Base-by-base conservation (phyloP, 1,140 invertebrate species). In the Calliopsis andreniformis region DNA sequence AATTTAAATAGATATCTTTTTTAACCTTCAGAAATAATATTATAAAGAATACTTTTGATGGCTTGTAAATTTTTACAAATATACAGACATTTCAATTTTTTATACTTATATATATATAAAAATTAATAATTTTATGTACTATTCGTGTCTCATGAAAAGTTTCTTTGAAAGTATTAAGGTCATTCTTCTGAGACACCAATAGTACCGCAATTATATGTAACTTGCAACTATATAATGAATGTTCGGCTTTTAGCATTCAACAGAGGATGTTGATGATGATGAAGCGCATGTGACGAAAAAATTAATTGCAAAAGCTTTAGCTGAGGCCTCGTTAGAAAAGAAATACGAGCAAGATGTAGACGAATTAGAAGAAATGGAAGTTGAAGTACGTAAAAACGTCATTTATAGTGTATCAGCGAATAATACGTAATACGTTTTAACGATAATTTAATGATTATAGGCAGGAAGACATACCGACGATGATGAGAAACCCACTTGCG, bases 221-320 rank as follows among this genome's bases (percentile, higher is more conserved):
- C 2, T 35, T 28, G 1, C 2, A 16, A n/a, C 35, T 35, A 16
- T 2, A 14, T 30, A 0, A 12, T 28, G 8, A 0, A 20, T 51
- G 1, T 55, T 39, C 32, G n/a, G 4, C 12, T 78, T 64, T 5
- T 35, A 78, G 66, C n/a, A 58, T 42, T 51, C 45, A 12, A 47
- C 43, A 4, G 45, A 76, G n/a, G 45, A 62, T 7, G 3, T 67
- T 16, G 68, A 88, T 32, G 80, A 86, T 12, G 84, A 89, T 20
- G 89, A 89, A 28, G 68, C 66, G 20, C 69, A 79, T 1, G 63
- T 78, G 8, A 86, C 86, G 4, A 89, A 86, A 30, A 91, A 79
- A 71, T 80, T 91, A 43, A 88, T 92, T 30, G 83, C 87, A 20
- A 88, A 87, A 77, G 86, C 89, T 70, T 72, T 91, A 18, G 87